A percentile compares a stretch with the other conserved stretches of the same genome.
phyloP scores from a whole-genome alignment of 2,797 vertebrate genomes.

The Rhadinocentrus ornatus region DNA sequence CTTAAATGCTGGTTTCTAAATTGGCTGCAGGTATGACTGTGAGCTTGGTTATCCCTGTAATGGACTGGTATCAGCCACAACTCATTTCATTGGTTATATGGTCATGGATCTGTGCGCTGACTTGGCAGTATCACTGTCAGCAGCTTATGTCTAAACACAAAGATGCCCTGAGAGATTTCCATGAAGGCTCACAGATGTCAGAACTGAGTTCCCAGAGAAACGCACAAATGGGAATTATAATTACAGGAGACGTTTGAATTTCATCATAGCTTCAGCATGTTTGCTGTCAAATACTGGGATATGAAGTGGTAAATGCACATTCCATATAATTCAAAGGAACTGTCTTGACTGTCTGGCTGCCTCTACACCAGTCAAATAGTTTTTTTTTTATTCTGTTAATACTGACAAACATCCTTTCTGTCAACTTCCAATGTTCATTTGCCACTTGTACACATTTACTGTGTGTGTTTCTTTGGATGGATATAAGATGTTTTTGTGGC shows the following conservation, averaged over 20 bases:
- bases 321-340: constrained; percentile 43
- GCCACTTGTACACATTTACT: not conserved
- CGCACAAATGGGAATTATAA: constrained; percentile 57
- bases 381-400: constrained; percentile 48
- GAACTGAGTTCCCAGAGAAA: constrained; percentile 38
- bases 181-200: constrained; percentile 50
- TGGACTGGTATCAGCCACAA: not conserved
- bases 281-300: constrained; percentile 42
- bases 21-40: not conserved
- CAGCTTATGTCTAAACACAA: constrained; percentile 17
- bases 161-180: constrained; percentile 25
- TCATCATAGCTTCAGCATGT: constrained; percentile 45
- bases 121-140: constrained; percentile 16
- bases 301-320: constrained; percentile 29
- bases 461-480: not conserved
- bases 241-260: constrained; percentile 62
- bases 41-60: not conserved
- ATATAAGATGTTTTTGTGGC: not conserved
- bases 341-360: constrained; percentile 37
- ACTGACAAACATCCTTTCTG: constrained; percentile 33
- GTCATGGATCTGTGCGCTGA: not conserved
- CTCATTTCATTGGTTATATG: too few relatives aligned
- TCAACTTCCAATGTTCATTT: constrained; percentile 30
- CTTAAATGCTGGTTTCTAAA: not conserved
- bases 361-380: constrained; percentile 27